phyloP scores from a whole-genome alignment of 2,797 vertebrate species.

The Cuculus canorus region DNA sequence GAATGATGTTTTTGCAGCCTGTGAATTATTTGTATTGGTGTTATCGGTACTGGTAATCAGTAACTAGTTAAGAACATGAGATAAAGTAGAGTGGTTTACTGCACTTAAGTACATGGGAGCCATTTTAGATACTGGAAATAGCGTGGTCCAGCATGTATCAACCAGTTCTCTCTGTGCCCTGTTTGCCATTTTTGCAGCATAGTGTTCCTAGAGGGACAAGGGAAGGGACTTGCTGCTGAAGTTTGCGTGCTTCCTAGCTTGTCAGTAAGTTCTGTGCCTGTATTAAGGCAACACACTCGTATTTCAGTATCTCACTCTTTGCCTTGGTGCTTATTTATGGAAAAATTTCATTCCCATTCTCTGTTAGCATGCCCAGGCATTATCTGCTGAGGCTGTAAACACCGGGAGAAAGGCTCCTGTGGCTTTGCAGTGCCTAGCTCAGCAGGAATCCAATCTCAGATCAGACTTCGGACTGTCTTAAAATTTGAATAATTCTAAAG shows the following conservation, averaged over 20 bases:
- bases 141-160: fast-evolving
- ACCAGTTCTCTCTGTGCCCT: neutral
- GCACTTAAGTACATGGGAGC: neutral
- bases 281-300: neutral
- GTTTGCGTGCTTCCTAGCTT: neutral
- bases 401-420: neutral
- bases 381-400: neutral
- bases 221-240: neutral
- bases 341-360: neutral
- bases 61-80: neutral
- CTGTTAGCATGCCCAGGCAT: neutral
- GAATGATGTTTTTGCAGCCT: neutral
- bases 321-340: neutral
- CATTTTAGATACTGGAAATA: neutral
- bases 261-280: fast-evolving
- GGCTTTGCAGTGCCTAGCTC: neutral
- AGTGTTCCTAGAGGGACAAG: neutral
- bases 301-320: neutral
- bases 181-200: neutral
- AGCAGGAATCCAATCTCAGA: neutral
- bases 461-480: conserved; percentile 15
- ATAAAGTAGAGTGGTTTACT: neutral
- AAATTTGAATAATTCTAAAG: neutral
- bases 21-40: neutral
- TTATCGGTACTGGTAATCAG: neutral